Evolutionary conservation across 2,888 invertebrate genomes (phyloP).

Genomic region (Tubulanus polymorphus): DNA sequence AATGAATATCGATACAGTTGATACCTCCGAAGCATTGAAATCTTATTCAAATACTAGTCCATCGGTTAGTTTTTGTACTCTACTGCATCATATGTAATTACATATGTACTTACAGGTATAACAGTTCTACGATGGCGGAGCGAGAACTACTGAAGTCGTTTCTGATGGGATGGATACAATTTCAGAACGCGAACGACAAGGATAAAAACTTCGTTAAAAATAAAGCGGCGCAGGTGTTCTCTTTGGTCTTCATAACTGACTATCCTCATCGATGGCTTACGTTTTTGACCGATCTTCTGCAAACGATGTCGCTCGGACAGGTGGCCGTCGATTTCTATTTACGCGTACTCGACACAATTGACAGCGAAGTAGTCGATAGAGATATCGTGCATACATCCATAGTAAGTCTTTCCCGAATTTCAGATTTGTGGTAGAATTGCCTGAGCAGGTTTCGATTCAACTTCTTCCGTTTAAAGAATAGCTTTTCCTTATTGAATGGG

Average conservation of each 20-base stretch:
- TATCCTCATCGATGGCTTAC: constrained; percentile 57
- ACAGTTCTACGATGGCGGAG: constrained; percentile 29
- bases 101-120: constrained; percentile 31
- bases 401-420: constrained; percentile 37
- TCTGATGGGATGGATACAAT: constrained; percentile 51
- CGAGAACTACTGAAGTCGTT: constrained; percentile 50
- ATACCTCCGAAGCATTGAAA: no score
- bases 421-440: no score
- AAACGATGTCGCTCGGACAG: constrained; percentile 46
- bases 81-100: no score
- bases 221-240: constrained; percentile 59
- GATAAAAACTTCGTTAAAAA: constrained; percentile 56
- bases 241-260: constrained; percentile 58
- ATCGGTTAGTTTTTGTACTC: no score
- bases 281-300: constrained; percentile 57
- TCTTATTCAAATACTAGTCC: no score
- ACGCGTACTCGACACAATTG: constrained; percentile 57
- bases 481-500: no score
- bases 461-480: no score
- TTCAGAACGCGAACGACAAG: constrained; percentile 34
- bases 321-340: constrained; percentile 57
- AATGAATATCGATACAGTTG: neutral
- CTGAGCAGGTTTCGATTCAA: no score
- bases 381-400: constrained; percentile 52
- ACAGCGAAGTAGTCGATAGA: constrained; percentile 58